Evolutionary conservation across 2,113 vertebrate genomes (phyloP).

Genomic region (Mugil cephalus): DNA sequence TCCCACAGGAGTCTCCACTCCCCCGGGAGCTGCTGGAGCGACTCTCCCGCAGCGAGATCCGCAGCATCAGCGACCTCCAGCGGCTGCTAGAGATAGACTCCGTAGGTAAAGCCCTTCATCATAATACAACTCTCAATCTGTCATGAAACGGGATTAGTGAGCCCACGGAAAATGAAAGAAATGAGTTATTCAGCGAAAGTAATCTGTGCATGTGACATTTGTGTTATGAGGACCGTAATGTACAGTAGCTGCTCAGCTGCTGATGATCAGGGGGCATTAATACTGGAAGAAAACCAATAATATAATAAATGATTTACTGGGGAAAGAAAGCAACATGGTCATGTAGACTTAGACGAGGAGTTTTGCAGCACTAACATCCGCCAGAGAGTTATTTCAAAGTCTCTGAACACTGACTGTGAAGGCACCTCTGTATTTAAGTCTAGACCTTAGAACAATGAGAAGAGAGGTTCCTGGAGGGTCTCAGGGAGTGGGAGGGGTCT

Average conservation of each 20-base stretch:
- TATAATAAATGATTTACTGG: neutral
- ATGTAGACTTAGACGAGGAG: neutral
- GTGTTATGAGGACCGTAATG: too few species aligned
- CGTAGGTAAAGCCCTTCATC: slow-evolving; percentile 93
- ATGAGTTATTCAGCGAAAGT: accelerated
- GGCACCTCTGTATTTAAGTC: slow-evolving; percentile 15
- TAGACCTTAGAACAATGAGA: slow-evolving; percentile 3
- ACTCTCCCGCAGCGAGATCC: slow-evolving; percentile 93
- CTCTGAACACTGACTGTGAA: neutral
- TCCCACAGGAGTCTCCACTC: slow-evolving; percentile 90
- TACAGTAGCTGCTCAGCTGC: neutral
- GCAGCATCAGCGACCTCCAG: slow-evolving; percentile 97
- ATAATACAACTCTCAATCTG: slow-evolving; percentile 45
- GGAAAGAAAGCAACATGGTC: neutral
- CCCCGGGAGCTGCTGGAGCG: slow-evolving; percentile 93
- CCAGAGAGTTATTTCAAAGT: neutral
- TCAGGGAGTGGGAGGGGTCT: slow-evolving; percentile 1
- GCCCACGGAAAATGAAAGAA: neutral
- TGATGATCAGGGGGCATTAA: neutral
- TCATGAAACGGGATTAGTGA: neutral
- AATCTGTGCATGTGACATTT: neutral
- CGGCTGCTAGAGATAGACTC: slow-evolving; percentile 96
- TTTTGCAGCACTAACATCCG: neutral
- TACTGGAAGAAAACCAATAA: neutral
- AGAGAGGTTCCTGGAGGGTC: neutral